phyloP scores from a whole-genome alignment of 2,888 invertebrate genomes.

The Operophtera brumata region DNA sequence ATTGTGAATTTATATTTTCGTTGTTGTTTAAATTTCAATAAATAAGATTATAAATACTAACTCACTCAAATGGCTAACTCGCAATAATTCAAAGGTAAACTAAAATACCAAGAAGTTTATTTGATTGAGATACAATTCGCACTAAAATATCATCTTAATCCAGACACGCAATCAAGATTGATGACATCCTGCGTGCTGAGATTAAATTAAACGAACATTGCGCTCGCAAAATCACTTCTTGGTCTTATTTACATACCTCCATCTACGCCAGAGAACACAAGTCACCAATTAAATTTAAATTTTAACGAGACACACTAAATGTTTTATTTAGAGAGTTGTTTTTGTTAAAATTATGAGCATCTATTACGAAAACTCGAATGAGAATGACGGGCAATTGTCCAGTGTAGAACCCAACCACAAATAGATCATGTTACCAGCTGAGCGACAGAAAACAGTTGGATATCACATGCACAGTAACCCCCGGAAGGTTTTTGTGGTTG shows the following conservation, averaged over 20 bases:
- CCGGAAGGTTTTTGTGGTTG: conserved; percentile 24
- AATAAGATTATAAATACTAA: not conserved
- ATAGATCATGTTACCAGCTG: conserved; percentile 38
- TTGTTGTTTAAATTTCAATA: too few relatives aligned
- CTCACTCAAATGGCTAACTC: not conserved
- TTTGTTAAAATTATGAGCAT: conserved; percentile 36
- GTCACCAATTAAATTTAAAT: not conserved
- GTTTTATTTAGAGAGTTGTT: conserved; percentile 7
- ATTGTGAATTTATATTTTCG: too few relatives aligned
- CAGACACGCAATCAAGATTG: conserved; percentile 31
- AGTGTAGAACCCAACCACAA: conserved; percentile 45
- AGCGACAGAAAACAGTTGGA: conserved; percentile 29
- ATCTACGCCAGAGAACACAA: not conserved
- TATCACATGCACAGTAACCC: conserved; percentile 33
- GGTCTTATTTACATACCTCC: conserved; percentile 21
- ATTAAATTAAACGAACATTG: conserved; percentile 31
- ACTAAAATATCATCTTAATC: conserved; percentile 31
- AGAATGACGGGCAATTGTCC: conserved; percentile 41
- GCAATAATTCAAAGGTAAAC: not conserved
- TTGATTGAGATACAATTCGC: not conserved
- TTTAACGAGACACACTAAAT: not conserved
- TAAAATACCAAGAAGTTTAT: not conserved
- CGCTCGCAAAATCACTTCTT: conserved; percentile 19
- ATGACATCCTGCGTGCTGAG: conserved; percentile 33
- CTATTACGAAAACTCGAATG: conserved; percentile 48